These are phyloP conservation scores for Lycaon pictus DNA, from an alignment of 2,113 vertebrate genomes.

Conservation along the genomic window DNA sequence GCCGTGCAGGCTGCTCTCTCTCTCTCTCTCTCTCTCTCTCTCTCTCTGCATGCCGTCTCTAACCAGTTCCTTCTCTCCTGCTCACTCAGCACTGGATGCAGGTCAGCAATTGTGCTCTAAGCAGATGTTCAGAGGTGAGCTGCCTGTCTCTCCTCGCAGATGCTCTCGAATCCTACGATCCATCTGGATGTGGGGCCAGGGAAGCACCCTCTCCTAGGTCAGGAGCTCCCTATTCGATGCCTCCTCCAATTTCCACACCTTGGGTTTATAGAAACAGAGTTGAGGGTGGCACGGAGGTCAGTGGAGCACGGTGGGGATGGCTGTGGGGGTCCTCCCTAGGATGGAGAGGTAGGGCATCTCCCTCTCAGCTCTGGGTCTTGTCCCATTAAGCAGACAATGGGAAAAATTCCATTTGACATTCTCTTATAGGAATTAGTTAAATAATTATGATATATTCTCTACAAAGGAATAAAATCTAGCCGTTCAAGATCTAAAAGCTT, in stretches of 20 bases:
- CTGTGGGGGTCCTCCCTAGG: neutral
- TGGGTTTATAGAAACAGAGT: neutral
- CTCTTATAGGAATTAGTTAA: neutral
- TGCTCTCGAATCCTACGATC: neutral
- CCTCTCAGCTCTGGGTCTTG: neutral
- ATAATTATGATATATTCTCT: neutral
- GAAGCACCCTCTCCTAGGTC: neutral
- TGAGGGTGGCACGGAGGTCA: no score
- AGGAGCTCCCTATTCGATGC: neutral
- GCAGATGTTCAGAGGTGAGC: neutral
- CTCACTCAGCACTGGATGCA: neutral
- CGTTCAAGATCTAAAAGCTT: constrained; percentile 13
- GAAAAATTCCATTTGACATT: neutral
- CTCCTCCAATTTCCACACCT: neutral
- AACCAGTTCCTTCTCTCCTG: neutral
- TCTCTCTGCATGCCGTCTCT: neutral
- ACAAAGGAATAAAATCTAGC: constrained; percentile 24
- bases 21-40: neutral
- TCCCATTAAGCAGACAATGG: neutral
- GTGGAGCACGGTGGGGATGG: neutral
- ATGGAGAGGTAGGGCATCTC: neutral
- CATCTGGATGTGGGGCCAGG: neutral
- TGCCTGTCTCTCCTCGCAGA: neutral
- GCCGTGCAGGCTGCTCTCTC: neutral
- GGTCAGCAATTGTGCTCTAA: neutral